Percentiles rank a stretch among this genome's conserved stretches.
phyloP scores from a whole-genome alignment of 1,140 invertebrate genomes.

The Luehdorfia chinensis region DNA sequence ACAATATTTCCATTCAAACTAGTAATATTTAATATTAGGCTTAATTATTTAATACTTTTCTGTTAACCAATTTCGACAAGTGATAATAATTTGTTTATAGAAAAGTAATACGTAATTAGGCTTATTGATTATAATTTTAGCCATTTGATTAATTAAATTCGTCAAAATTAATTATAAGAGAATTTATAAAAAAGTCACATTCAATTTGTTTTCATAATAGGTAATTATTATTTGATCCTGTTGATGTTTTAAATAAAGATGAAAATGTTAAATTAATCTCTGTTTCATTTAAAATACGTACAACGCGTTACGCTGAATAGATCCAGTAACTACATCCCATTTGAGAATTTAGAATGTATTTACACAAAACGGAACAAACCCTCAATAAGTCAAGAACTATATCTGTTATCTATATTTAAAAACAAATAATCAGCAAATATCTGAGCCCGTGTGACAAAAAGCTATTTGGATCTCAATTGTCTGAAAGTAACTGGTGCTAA shows the following conservation, averaged over 20 bases:
- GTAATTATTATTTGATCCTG: conserved; percentile 49
- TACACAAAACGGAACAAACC: too few relatives aligned
- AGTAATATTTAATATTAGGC: conserved; percentile 24
- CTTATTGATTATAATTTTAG: conserved; percentile 35
- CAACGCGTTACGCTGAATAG: too few relatives aligned
- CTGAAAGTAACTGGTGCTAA: too few relatives aligned
- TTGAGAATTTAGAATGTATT: too few relatives aligned
- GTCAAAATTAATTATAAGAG: conserved; percentile 41
- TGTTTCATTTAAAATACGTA: conserved; percentile 27
- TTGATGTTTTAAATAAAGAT: conserved; percentile 55
- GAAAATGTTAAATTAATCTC: conserved; percentile 28
- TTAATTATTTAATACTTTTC: background rate
- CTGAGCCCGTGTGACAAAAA: too few relatives aligned
- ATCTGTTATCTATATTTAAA: too few relatives aligned
- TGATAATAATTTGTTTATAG: background rate
- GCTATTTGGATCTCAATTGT: too few relatives aligned
- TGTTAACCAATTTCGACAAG: background rate
- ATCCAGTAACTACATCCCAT: too few relatives aligned
- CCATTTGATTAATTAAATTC: conserved; percentile 35
- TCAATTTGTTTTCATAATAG: conserved; percentile 44
- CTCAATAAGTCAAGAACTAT: too few relatives aligned
- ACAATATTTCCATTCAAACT: conserved; percentile 30
- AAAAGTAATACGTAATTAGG: conserved; percentile 8
- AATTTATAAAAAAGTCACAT: conserved; percentile 46
- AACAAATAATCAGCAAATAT: too few relatives aligned